Percentiles rank a stretch among this genome's conserved stretches.
phyloP scores from a whole-genome alignment of 2,888 invertebrate species.

The Octonoba sinensis region DNA sequence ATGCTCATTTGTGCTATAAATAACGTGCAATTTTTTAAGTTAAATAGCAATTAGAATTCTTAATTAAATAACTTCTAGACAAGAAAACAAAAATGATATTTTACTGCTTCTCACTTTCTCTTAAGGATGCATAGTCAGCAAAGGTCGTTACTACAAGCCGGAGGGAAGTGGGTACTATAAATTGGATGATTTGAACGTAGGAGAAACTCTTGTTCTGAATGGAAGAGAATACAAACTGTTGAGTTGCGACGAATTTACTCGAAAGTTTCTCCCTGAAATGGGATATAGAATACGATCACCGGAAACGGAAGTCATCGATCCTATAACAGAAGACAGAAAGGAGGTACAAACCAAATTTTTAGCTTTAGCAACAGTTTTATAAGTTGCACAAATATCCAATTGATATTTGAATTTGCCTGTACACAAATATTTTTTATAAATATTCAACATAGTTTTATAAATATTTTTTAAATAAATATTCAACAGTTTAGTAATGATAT shows the following conservation, averaged over 20 bases:
- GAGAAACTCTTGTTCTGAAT: slow-evolving; percentile 19
- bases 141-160: slow-evolving; percentile 25
- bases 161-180: slow-evolving; percentile 42
- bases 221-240: slow-evolving; percentile 36
- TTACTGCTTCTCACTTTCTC: neutral
- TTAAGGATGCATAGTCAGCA: slow-evolving; percentile 35
- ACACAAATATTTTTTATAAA: neutral
- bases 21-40: no score
- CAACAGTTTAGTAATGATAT: no score
- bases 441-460: no score
- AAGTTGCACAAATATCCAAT: neutral
- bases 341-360: slow-evolving; percentile 43
- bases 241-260: slow-evolving; percentile 46
- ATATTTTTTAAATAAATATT: no score
- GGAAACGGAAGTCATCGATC: slow-evolving; percentile 27
- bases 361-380: neutral
- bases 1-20: no score
- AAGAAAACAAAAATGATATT: no score
- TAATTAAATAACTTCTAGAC: no score
- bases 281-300: slow-evolving; percentile 37
- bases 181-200: slow-evolving; percentile 48
- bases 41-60: no score
- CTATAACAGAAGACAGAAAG: slow-evolving; percentile 34
- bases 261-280: slow-evolving; percentile 44
- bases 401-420: neutral